phyloP scores from a whole-genome alignment of 2,888 invertebrate genomes.

The Melanotus villosus region DNA sequence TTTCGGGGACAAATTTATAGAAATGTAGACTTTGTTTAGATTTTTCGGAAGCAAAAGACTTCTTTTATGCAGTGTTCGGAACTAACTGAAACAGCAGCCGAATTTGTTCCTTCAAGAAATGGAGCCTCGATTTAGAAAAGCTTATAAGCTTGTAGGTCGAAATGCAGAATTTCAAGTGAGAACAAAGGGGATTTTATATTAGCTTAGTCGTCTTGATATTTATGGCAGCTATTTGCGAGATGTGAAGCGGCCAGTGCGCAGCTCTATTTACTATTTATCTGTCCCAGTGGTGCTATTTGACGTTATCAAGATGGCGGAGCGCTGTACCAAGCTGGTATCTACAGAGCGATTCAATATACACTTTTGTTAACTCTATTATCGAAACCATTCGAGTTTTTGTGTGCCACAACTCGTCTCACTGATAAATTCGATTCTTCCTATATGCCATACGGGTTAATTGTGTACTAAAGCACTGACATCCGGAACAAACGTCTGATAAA shows the following conservation, averaged over 20 bases:
- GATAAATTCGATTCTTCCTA: neutral
- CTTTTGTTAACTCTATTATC: constrained; percentile 34
- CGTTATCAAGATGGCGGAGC: constrained; percentile 66
- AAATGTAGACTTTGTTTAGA: constrained; percentile 7
- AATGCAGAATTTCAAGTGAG: constrained; percentile 53
- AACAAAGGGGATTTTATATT: constrained; percentile 57
- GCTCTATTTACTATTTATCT: constrained; percentile 68
- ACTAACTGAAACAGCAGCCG: neutral
- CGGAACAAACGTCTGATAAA: too few species aligned
- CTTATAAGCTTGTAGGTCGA: constrained; percentile 35
- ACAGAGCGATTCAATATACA: constrained; percentile 43
- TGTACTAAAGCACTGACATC: too few species aligned
- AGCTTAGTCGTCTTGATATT: constrained; percentile 63
- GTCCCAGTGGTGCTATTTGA: constrained; percentile 65
- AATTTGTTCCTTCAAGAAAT: constrained; percentile 4
- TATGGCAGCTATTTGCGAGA: constrained; percentile 65
- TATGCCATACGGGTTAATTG: neutral
- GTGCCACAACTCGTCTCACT: neutral
- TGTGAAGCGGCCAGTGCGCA: constrained; percentile 62
- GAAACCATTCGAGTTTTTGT: constrained; percentile 14
- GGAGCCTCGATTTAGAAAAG: constrained; percentile 43
- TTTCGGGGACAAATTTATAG: constrained; percentile 14
- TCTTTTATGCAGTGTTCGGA: constrained; percentile 18
- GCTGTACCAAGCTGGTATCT: constrained; percentile 39
- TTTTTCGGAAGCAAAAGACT: constrained; percentile 23